Evolutionary conservation across 2,797 vertebrate species (phyloP).

Genomic region (Sebastes steindachneri): DNA sequence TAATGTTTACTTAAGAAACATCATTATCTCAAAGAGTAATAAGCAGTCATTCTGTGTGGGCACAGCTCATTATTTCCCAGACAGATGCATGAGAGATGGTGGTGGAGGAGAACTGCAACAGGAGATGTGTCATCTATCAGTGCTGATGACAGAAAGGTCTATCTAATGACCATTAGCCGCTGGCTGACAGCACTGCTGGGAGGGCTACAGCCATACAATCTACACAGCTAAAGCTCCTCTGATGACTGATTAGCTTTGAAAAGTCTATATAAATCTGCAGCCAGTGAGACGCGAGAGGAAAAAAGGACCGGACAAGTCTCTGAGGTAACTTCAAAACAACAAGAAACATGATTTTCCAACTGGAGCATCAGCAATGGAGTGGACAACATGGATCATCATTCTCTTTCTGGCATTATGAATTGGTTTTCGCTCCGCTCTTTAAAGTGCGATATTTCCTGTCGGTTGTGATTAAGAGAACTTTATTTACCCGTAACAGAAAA

Average conservation of each 20-base stretch:
- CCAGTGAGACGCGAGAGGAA: slow-evolving; percentile 69
- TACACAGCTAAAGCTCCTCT: slow-evolving; percentile 73
- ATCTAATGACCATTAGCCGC: slow-evolving; percentile 84
- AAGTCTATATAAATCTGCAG: slow-evolving; percentile 78
- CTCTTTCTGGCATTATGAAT: slow-evolving; percentile 72
- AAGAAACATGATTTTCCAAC: slow-evolving; percentile 78
- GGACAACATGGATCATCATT: slow-evolving; percentile 75
- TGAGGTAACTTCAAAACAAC: slow-evolving; percentile 74
- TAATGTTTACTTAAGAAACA: slow-evolving; percentile 75
- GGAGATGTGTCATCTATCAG: slow-evolving; percentile 82
- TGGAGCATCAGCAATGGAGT: slow-evolving; percentile 62
- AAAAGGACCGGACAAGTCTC: slow-evolving; percentile 69
- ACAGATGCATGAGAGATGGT: slow-evolving; percentile 77
- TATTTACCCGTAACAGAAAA: not conserved
- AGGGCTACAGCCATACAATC: slow-evolving; percentile 76
- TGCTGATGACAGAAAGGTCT: slow-evolving; percentile 79
- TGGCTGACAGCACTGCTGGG: slow-evolving; percentile 82
- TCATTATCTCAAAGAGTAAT: slow-evolving; percentile 78
- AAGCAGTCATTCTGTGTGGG: slow-evolving; percentile 69
- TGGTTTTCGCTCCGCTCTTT: slow-evolving; percentile 65
- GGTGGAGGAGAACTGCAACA: slow-evolving; percentile 75
- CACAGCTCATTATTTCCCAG: slow-evolving; percentile 79
- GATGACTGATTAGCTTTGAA: slow-evolving; percentile 81
- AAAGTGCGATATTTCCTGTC: slow-evolving; percentile 74
- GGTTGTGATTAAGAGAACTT: slow-evolving; percentile 66